Percentiles rank a stretch among this genome's conserved stretches.
phyloP scores from a whole-genome alignment of 2,113 vertebrate genomes.

The Orcinus orca region DNA sequence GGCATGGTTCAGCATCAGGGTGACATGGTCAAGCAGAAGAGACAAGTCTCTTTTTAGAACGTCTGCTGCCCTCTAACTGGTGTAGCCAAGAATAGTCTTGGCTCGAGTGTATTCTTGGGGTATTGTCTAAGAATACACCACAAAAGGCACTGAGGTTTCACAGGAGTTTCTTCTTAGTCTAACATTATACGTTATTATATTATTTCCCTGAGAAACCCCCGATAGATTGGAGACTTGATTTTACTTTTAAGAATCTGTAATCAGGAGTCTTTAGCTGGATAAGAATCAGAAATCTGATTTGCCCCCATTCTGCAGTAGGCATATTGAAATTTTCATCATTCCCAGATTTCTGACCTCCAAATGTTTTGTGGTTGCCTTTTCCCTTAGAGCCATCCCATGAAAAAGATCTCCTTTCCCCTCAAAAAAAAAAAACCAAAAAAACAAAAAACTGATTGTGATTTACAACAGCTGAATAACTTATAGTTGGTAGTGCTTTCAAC shows the following conservation, averaged over 20 bases:
- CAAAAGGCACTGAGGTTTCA: conserved; percentile 44
- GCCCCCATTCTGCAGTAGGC: neutral
- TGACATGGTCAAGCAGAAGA: neutral
- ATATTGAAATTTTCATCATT: conserved; percentile 42
- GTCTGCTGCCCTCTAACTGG: conserved; percentile 34
- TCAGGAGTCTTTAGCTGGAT: conserved; percentile 24
- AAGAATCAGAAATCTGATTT: conserved; percentile 39
- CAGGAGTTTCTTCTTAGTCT: conserved; percentile 35
- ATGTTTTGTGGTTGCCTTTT: conserved; percentile 56
- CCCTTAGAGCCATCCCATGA: conserved; percentile 33
- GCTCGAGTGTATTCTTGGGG: conserved; percentile 22
- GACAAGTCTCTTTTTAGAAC: conserved; percentile 7
- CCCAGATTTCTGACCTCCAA: conserved; percentile 34
- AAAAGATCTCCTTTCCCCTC: conserved; percentile 17
- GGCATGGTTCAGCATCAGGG: neutral
- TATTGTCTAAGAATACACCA: conserved; percentile 56
- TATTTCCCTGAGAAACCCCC: conserved; percentile 26
- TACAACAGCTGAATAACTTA: conserved; percentile 50
- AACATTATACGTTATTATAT: neutral
- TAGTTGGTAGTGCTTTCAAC: neutral
- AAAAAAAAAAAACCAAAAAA: neutral
- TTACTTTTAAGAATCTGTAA: conserved; percentile 14
- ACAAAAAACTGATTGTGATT: conserved; percentile 19
- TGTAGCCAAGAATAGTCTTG: conserved; percentile 44
- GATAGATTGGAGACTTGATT: conserved; percentile 3